Evolutionary conservation across 2,113 vertebrate species (phyloP), one percentile per base, ranked within the genome.

Genomic region (human (Homo sapiens)): DNA sequence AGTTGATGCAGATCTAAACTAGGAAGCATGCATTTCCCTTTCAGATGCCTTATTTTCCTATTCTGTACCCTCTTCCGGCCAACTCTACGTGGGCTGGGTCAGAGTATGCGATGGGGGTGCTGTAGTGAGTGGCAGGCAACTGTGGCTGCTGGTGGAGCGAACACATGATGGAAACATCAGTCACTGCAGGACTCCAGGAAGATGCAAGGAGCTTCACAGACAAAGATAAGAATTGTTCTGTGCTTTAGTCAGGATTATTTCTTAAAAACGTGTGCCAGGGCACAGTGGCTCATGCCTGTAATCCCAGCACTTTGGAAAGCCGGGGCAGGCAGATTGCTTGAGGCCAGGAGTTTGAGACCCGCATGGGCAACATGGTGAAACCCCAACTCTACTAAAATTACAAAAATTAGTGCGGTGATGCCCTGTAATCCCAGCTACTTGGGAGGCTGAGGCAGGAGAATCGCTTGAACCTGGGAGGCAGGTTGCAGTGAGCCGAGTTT

Each of bases 1-100:
- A 79, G 20, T n/a, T 45, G 61, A 50, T 90, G 8, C 38, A 61
- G 81, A 52, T 85, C 32, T 82, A 18, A 87, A 25, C 10, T 14
- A 52, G 91, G 90, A 93, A 90, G 76, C 3, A 0, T 35, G 72
- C 22, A 59, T 96, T 96, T 92, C 27, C 85, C 81, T 96, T 90
- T 94, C 94, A 95, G 80, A 91, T 50, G 43, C 48, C 40, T 64
- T 8, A 0, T 84, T 92, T 94, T 78, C 82, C 89, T 94, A 8
- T n/a, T 48, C 40, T 32, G 14, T 43, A n/a, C 35, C 64, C 89
- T 23, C 43, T 50, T 61, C 38, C 35, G 1, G 3, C 57, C 68
- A n/a, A 30, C 40, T 38, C 30, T n/a, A 1, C 4, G 13, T 57
- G 52, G 61, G 32, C 5, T 9, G 61, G 55, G 75, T 48, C 90